Conservation (phyloP, 2,888 invertebrate genomes). For the Dicyrtomina minuta region DNA sequence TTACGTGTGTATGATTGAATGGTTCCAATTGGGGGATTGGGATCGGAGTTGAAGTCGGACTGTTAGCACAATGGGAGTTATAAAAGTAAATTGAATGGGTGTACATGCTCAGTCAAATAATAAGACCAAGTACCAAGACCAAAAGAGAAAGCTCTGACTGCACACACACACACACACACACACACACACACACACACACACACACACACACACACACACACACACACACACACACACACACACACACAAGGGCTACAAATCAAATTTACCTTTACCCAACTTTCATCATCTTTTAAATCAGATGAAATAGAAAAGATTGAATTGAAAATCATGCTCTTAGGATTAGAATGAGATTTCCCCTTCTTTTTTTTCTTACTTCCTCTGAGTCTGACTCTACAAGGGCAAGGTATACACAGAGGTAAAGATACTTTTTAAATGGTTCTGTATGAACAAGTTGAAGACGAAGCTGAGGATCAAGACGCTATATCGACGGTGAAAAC, state of each 20-base stretch:
- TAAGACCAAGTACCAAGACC: too few relatives aligned
- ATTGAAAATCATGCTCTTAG: conserved; percentile 26
- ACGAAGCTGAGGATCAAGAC: not conserved
- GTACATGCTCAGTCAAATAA: not conserved
- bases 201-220: too few relatives aligned
- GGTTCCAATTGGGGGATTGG: too few relatives aligned
- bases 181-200: too few relatives aligned
- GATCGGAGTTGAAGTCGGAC: too few relatives aligned
- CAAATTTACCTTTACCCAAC: conserved; percentile 26
- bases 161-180: too few relatives aligned
- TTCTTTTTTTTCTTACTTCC: not conserved
- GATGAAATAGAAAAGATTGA: conserved; percentile 21
- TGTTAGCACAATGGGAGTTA: not conserved
- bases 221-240: too few relatives aligned
- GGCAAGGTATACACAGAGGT: too few relatives aligned
- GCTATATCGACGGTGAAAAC: too few relatives aligned
- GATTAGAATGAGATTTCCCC: not conserved
- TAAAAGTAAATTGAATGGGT: not conserved
- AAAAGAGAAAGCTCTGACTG: too few relatives aligned
- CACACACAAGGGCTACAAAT: conserved; percentile 10
- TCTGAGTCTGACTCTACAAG: not conserved
- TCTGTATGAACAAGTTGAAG: not conserved
- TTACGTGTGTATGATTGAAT: too few relatives aligned
- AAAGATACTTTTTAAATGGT: too few relatives aligned
- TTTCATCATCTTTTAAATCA: conserved; percentile 24